Evolutionary conservation across 1,140 invertebrate genomes (phyloP), one percentile per base, ranked within the genome.

Genomic region (Formica exsecta): DNA sequence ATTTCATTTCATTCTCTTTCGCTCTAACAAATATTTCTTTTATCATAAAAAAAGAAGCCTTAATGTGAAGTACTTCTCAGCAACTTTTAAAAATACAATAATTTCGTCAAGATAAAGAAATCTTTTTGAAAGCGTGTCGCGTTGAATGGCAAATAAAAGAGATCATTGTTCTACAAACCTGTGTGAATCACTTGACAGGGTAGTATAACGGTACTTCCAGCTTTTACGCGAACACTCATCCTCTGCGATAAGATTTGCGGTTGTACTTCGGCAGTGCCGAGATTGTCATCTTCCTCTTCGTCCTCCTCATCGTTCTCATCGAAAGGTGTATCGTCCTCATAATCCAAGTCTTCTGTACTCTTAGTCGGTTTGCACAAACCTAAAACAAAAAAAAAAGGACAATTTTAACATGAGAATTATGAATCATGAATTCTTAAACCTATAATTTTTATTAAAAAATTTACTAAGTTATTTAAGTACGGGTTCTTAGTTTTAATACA

Each of bases 121-220:
- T 32, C 9, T 5, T 57, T 73, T 36, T 73, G 11, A 4, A 54
- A 73, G 1, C 13, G 4, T 16, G n/a, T 51, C 22, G 38, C 3
- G 3, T 0, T 36, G 9, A 6, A 48, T 48, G 11, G 1, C 2
- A 7, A 64, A 22, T 65, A 9, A 51, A 48, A 66, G 11, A 25
- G 29, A 77, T 1, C 13, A 19, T 16, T 16, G 19, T 44, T 81
- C 5, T 61, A 83, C 79, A 32, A 74, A 94, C 93, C 92, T 90
- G 87, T 51, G 54, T 93, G 91, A 3, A 68, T 64, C 3, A 91
- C 51, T 0, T 79, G 9, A 79, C 93, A 94, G 13, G 88, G 92
- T 8, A 94, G 66, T 13, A 75, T 84, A 29, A 93, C 86, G 0
- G 86, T 91, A 13, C 65, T 76, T 1, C 93, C 93, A 11, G 64